Conservation (phyloP, 2,113 vertebrate genomes). For the Brachyhypopomus occidentalis region DNA sequence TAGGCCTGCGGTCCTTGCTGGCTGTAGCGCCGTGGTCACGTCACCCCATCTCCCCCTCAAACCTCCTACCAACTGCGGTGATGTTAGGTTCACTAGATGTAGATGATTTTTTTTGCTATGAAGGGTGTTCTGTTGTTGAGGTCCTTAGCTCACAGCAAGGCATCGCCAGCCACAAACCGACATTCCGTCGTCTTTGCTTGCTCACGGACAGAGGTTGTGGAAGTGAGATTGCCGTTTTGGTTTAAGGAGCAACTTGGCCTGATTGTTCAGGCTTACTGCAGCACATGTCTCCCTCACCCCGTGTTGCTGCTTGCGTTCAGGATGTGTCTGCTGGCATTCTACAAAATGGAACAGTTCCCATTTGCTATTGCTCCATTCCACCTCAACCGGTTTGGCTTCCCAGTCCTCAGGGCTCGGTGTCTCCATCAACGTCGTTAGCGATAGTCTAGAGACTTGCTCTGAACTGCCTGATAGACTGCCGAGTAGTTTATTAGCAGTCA, state of each 20-base stretch:
- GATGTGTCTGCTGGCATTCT: slow-evolving; percentile 12
- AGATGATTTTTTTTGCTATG: slow-evolving; percentile 17
- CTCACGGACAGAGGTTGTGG: not conserved
- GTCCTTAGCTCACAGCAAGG: not conserved
- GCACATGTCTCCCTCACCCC: not conserved
- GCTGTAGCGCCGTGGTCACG: not conserved
- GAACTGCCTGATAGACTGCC: slow-evolving; percentile 42
- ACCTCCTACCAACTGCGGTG: not conserved
- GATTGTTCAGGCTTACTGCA: no score
- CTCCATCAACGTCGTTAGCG: not conserved
- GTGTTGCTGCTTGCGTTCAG: slow-evolving; percentile 13
- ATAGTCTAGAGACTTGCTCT: slow-evolving; percentile 28
- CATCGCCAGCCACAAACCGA: slow-evolving; percentile 9
- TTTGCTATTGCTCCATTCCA: slow-evolving; percentile 43
- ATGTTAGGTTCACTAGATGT: not conserved
- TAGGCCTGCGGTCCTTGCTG: slow-evolving; percentile 60
- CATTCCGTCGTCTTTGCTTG: slow-evolving; percentile 39
- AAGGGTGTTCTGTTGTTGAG: slow-evolving; percentile 5
- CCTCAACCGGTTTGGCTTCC: slow-evolving; percentile 17
- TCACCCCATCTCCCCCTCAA: no score
- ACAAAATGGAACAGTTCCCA: slow-evolving; percentile 7
- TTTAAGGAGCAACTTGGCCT: slow-evolving; percentile 23
- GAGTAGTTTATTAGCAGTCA: slow-evolving; percentile 8
- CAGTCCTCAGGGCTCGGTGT: not conserved
- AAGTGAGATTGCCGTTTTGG: not conserved